Conservation (phyloP, 92 coral and sea anemone species). For the Plumapathes pennacea region DNA sequence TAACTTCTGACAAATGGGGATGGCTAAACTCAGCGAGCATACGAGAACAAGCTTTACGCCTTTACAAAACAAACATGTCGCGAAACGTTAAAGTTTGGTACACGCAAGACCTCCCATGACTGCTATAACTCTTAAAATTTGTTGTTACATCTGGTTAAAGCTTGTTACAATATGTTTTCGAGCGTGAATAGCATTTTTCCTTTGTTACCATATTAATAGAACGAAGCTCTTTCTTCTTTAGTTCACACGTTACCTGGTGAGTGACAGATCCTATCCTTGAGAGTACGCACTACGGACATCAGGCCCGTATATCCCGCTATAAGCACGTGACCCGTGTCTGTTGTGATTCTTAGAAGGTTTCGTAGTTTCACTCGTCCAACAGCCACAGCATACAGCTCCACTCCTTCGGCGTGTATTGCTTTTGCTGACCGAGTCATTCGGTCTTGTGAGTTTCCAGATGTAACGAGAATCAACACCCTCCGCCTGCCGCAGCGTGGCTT, state of each 20-base stretch:
- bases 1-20: no score
- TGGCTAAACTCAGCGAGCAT: no score
- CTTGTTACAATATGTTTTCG: no score
- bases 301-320: constrained; percentile 27
- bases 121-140: no score
- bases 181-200: no score
- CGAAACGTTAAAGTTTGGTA: no score
- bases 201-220: no score
- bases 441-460: constrained; percentile 62
- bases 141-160: no score
- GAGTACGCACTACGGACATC: constrained; percentile 36
- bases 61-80: no score
- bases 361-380: constrained; percentile 29
- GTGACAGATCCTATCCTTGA: constrained; percentile 59
- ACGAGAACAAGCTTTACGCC: no score
- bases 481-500: constrained; percentile 62
- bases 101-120: no score
- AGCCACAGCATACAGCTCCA: constrained; percentile 50
- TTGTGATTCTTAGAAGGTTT: constrained; percentile 12
- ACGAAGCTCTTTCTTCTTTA: no score
- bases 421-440: constrained; percentile 51
- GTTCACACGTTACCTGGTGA: constrained; percentile 58
- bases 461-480: constrained; percentile 63
- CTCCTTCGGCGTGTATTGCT: constrained; percentile 46
- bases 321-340: constrained; percentile 28